Base-by-base conservation (phyloP, 2,888 invertebrate genomes). In the Agrotis ipsilon region DNA sequence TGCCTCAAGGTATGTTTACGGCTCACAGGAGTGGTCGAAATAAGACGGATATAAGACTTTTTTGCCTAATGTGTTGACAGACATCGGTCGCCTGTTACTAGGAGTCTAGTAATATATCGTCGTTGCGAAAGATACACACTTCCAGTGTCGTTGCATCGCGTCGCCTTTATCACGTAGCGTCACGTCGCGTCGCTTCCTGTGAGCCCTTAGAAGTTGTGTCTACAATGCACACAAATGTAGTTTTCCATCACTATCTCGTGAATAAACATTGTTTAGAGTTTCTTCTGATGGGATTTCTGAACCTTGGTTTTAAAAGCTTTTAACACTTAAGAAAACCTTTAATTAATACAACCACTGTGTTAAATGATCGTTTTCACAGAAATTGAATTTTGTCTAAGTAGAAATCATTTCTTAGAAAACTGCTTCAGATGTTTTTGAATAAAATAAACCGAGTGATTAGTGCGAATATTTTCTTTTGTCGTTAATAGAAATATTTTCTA, bases 231-330 rank as follows among this genome's bases (percentile, higher is more conserved):
- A n/a, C n/a, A n/a, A n/a, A n/a, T n/a, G n/a, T n/a, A n/a, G 66
- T 69, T 66, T 66, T 69, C 65, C 69, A 58, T 55, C 70, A 70
- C 24, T 32, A 27, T 39, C 24, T 54, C 24, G 16, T 54, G 57
- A 51, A 55, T 52, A 51, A 52, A 61, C n/a, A 43, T 58, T 54
- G 21, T 45, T 74, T 67, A 19, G 48, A 59, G 57, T 80, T 77
- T 77, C 69, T 63, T 62, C 60, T 57, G 52, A 19, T 45, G 27
- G 24, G 65, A 65, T 66, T 59, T 48, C 49, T 55, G 39, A 80
- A 72, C 49, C 52, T 62, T 32, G 32, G 46, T 58, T 62, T 39
- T 43, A 24, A 32, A 32, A 66, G 43, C 24, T 54, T 67, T 59
- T 75, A 74, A 27, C 27, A 54, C 39, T 27, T 48, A 45, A 2